A percentile compares a stretch with the other conserved stretches of the same genome.
Conservation (phyloP, 2,113 vertebrate species). For the cattle (Bos taurus) region ARS-UCD2.0 NC_037330.1:99620501-99621000, state of each 20-base stretch:
- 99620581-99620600: too few relatives aligned
- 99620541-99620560: too few relatives aligned
- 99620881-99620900: not conserved
- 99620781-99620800: not conserved
- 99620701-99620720: not conserved
- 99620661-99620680: not conserved
- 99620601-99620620: too few relatives aligned
- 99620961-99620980: not conserved
- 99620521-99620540: too few relatives aligned
- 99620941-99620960: not conserved
- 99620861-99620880: not conserved
- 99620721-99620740: not conserved
- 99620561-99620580: too few relatives aligned
- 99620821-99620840: not conserved
- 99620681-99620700: not conserved
- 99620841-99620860: not conserved
- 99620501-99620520: too few relatives aligned
- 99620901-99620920: not conserved
- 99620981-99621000: not conserved
- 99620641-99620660: not conserved
- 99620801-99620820: not conserved
- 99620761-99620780: not conserved
- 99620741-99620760: not conserved
- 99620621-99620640: too few relatives aligned
- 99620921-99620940: not conserved